These are phyloP conservation scores for Lagenorhynchus albirostris DNA, from an alignment of 2,113 vertebrate species.

Conservation along the genomic window DNA sequence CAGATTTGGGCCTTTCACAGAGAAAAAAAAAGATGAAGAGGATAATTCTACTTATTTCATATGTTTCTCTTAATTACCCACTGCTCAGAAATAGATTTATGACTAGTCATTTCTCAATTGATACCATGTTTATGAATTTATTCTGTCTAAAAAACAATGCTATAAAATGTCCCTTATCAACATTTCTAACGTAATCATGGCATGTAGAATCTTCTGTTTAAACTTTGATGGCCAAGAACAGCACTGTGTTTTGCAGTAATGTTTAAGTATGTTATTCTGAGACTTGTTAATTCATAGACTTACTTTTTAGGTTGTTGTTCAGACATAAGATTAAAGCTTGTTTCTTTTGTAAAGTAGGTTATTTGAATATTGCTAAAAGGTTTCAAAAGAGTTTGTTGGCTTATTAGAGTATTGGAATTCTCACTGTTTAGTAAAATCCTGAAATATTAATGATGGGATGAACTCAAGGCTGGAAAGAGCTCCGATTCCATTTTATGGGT, in stretches of 20 bases:
- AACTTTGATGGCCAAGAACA: neutral
- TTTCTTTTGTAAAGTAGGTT: neutral
- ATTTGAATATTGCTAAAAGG: neutral
- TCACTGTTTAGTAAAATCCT: neutral
- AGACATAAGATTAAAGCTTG: neutral
- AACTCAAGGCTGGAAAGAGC: neutral
- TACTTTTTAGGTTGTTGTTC: neutral
- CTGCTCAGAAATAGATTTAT: constrained; percentile 50
- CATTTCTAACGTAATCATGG: neutral
- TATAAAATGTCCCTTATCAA: constrained; percentile 38
- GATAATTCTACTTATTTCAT: constrained; percentile 60
- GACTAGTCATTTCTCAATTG: neutral
- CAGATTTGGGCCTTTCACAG: constrained; percentile 62
- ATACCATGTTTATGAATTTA: constrained; percentile 30
- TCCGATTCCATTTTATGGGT: constrained; percentile 6
- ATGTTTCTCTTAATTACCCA: constrained; percentile 53
- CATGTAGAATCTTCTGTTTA: neutral
- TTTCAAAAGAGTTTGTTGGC: neutral
- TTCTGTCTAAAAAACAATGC: neutral
- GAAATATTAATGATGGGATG: constrained; percentile 30
- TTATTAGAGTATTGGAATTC: constrained; percentile 20
- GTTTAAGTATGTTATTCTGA: neutral
- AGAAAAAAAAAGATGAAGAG: neutral
- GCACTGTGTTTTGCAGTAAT: neutral
- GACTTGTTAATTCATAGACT: neutral